Conservation (phyloP, 2,797 vertebrate species). For the Myotis findleyi region DNA sequence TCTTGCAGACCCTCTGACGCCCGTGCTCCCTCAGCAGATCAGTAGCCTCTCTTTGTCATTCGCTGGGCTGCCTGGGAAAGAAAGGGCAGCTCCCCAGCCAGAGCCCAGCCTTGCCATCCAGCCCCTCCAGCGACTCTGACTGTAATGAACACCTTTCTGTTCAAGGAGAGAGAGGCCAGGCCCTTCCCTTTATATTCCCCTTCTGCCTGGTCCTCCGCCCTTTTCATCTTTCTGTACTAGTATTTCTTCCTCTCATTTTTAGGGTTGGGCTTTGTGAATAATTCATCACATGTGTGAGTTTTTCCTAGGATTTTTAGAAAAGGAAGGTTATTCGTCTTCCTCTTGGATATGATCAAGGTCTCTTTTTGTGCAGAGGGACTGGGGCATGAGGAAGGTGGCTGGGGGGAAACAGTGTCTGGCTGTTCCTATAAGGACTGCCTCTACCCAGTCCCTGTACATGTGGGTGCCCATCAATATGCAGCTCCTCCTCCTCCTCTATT, state of each 20-base stretch:
- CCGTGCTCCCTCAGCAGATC: conserved; percentile 41
- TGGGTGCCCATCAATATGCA: neutral
- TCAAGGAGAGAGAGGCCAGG: neutral
- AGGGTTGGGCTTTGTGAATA: conserved; percentile 77
- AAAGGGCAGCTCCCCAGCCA: conserved; percentile 80
- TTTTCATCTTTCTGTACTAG: conserved; percentile 50
- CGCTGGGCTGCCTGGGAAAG: conserved; percentile 76
- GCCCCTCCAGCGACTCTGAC: conserved; percentile 62
- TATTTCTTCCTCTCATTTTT: conserved; percentile 68
- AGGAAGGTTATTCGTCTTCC: conserved; percentile 56
- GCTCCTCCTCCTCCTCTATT: neutral
- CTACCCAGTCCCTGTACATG: neutral
- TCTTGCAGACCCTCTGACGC: conserved; percentile 29
- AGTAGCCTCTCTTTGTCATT: conserved; percentile 67
- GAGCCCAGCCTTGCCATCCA: conserved; percentile 51
- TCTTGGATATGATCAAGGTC: neutral
- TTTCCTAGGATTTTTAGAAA: conserved; percentile 70
- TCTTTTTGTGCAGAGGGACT: neutral
- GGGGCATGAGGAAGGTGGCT: neutral
- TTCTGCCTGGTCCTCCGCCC: neutral
- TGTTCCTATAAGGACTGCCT: neutral
- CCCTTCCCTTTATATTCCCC: neutral
- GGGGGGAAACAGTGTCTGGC: neutral
- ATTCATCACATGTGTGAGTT: conserved; percentile 76
- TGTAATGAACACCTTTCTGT: conserved; percentile 50